These are phyloP conservation scores for Zeugodacus cucurbitae DNA, from an alignment of 1,140 invertebrate species.

Conservation along the genomic window DNA sequence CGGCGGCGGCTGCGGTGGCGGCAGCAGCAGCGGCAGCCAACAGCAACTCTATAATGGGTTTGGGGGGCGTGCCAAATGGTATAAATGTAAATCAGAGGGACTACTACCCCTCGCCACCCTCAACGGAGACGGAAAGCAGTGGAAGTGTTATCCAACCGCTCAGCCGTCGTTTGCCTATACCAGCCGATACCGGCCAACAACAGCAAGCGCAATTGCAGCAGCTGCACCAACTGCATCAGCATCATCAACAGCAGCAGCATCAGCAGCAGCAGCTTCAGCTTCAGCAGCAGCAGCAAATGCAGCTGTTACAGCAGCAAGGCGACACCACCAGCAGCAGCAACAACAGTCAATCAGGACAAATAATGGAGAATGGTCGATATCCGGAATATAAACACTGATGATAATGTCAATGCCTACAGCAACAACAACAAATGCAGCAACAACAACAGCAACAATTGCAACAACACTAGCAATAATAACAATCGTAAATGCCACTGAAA, in stretches of 20 bases:
- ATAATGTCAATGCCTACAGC: conserved; percentile 44
- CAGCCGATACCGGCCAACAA: conserved; percentile 53
- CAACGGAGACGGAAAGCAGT: conserved; percentile 67
- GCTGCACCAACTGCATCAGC: conserved; percentile 45
- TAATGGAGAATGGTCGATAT: conserved; percentile 67
- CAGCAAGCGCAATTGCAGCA: conserved; percentile 39
- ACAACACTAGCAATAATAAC: conserved; percentile 22
- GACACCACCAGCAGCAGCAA: conserved; percentile 65
- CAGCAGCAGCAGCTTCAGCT: conserved; percentile 48
- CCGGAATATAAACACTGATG: conserved; percentile 72
- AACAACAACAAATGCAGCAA: conserved; percentile 41
- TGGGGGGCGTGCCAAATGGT: conserved; percentile 62
- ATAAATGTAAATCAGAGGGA: conserved; percentile 67
- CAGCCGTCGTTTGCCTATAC: conserved; percentile 57
- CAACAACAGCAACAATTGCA: conserved; percentile 11
- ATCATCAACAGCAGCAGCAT: conserved; percentile 45
- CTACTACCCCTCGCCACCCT: conserved; percentile 66
- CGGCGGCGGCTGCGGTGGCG: conserved; percentile 52
- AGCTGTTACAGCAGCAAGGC: conserved; percentile 58
- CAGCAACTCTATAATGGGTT: conserved; percentile 63
- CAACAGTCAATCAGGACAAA: conserved; percentile 66
- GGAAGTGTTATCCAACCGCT: conserved; percentile 65
- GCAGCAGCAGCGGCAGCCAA: conserved; percentile 53
- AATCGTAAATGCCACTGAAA: conserved; percentile 37
- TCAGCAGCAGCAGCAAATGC: conserved; percentile 53